Conservation (phyloP, 2,888 invertebrate genomes). For the Platycheirus rosarum region DNA sequence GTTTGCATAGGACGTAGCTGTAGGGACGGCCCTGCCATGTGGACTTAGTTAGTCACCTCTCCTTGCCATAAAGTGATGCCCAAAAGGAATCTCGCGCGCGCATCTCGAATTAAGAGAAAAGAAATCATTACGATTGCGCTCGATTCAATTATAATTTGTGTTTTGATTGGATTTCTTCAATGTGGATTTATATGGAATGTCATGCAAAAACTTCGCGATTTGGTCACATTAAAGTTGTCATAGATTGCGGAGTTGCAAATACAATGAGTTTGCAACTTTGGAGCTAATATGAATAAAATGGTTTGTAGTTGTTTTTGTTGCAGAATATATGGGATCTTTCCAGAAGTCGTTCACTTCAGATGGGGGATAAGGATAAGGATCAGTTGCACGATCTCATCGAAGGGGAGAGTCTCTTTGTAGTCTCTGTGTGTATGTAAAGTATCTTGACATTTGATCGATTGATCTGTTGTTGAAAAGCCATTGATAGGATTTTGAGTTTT, state of each 20-base stretch:
- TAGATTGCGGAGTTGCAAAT: slow-evolving; percentile 10
- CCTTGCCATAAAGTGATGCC: slow-evolving; percentile 19
- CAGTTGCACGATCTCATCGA: slow-evolving; percentile 55
- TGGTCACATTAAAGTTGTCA: slow-evolving; percentile 53
- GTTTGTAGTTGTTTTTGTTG: background rate
- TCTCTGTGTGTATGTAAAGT: background rate
- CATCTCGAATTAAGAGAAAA: slow-evolving; percentile 50
- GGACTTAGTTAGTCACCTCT: background rate
- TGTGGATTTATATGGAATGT: slow-evolving; percentile 17
- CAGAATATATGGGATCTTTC: slow-evolving; percentile 9
- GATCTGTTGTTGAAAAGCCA: slow-evolving; percentile 57
- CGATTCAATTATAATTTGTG: slow-evolving; percentile 73
- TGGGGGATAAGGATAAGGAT: slow-evolving; percentile 37
- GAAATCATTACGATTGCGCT: slow-evolving; percentile 60
- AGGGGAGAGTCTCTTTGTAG: slow-evolving; percentile 37
- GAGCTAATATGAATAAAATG: slow-evolving; percentile 38
- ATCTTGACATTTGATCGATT: slow-evolving; percentile 65
- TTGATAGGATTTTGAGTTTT: slow-evolving; percentile 45
- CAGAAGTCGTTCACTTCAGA: slow-evolving; percentile 45
- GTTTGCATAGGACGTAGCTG: slow-evolving; percentile 12
- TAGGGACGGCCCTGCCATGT: background rate
- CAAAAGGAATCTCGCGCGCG: slow-evolving; percentile 61
- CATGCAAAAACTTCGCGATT: slow-evolving; percentile 2
- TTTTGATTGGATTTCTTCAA: slow-evolving; percentile 64
- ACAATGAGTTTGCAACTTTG: slow-evolving; percentile 31